Conservation (phyloP, 2,113 vertebrate genomes). For the Gallinago paraguaiae region DNA sequence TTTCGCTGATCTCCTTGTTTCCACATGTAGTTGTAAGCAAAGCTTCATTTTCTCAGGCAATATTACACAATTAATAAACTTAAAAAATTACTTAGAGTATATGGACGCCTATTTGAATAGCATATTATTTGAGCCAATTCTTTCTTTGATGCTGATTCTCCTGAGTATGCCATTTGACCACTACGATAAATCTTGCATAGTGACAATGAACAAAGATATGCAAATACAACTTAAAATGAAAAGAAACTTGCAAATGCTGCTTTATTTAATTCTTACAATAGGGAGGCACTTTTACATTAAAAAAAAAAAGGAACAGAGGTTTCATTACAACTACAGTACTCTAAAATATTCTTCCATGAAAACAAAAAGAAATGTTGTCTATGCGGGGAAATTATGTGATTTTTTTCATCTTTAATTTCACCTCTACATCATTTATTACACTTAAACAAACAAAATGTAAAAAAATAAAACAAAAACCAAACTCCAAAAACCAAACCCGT, state of each 20-base stretch:
- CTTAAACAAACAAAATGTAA: neutral
- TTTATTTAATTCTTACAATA: constrained; percentile 50
- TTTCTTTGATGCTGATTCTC: neutral
- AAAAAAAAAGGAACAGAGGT: constrained; percentile 10
- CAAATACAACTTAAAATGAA: neutral
- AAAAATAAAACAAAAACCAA: neutral
- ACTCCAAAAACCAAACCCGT: neutral
- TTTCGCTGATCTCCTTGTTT: neutral
- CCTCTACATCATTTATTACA: neutral
- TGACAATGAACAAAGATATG: neutral
- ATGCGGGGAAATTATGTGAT: neutral
- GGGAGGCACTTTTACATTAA: constrained; percentile 45
- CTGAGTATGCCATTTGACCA: neutral
- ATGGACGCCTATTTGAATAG: neutral
- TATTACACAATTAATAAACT: neutral
- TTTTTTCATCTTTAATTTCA: neutral
- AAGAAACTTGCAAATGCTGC: constrained; percentile 33
- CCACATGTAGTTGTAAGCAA: neutral
- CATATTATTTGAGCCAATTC: neutral
- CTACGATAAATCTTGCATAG: neutral
- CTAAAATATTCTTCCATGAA: constrained; percentile 6
- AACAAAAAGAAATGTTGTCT: neutral
- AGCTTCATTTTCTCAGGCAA: neutral
- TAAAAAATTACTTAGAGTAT: neutral
- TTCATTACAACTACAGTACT: neutral